Evolutionary conservation across 2,888 invertebrate species (phyloP).

Genomic region (Eubasilissa splendida): DNA sequence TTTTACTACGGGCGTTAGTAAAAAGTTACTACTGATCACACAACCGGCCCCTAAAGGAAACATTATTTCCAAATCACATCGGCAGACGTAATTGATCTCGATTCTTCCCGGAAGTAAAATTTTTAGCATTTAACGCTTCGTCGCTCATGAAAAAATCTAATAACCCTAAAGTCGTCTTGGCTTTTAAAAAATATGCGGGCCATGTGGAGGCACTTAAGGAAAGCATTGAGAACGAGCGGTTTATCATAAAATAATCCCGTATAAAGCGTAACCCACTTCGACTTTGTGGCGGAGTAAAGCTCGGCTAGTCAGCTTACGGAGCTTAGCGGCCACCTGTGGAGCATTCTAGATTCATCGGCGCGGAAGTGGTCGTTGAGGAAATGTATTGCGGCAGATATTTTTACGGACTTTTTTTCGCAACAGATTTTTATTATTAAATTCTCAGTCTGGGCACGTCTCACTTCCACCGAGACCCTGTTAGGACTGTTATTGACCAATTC

Average conservation of each 20-base stretch:
- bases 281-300: background rate
- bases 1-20: too few species aligned
- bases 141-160: too few species aligned
- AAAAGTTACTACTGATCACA: too few species aligned
- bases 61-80: too few species aligned
- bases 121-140: too few species aligned
- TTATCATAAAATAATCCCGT: constrained; percentile 1
- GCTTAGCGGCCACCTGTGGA: constrained; percentile 25
- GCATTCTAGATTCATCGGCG: background rate
- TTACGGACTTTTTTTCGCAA: constrained; percentile 22
- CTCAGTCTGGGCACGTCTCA: constrained; percentile 15
- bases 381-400: constrained; percentile 28
- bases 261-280: background rate
- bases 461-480: background rate
- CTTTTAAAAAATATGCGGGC: background rate
- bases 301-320: background rate
- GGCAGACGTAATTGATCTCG: too few species aligned
- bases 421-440: constrained; percentile 19
- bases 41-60: too few species aligned
- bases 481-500: too few species aligned
- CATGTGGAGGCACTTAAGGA: constrained; percentile 11
- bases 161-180: too few species aligned
- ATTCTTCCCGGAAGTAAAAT: too few species aligned
- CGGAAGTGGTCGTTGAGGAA: background rate
- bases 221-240: constrained; percentile 1